Conservation (phyloP, 2,113 vertebrate species). For the Oncorhynchus nerka region DNA sequence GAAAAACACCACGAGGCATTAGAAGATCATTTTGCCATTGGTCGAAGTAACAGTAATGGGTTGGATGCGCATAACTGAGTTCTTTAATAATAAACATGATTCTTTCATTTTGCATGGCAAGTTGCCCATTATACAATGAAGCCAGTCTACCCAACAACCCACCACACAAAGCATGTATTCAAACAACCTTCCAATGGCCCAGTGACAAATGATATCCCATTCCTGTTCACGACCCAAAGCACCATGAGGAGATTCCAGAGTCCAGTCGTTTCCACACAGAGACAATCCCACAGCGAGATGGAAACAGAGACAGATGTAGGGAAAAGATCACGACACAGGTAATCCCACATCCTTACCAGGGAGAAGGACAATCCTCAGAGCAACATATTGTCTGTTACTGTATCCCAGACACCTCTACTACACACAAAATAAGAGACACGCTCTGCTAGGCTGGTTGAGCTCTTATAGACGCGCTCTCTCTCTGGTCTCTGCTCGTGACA, state of each 20-base stretch:
- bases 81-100: too few species aligned
- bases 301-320: not conserved
- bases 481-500: conserved; percentile 43
- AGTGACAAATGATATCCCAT: not conserved
- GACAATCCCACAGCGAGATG: not conserved
- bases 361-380: not conserved
- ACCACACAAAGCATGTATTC: conserved; percentile 3
- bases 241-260: too few species aligned
- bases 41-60: too few species aligned
- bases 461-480: conserved; percentile 17
- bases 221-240: not conserved
- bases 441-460: conserved; percentile 16
- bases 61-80: too few species aligned
- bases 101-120: not conserved
- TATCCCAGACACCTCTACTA: not conserved
- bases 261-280: not conserved
- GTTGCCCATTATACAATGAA: conserved; percentile 5
- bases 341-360: not conserved
- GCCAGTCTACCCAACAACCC: not conserved
- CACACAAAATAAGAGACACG: not conserved
- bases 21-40: too few species aligned
- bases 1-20: too few species aligned
- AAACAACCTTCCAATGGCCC: not conserved
- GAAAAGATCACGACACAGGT: not conserved
- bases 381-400: not conserved